Percentiles rank a stretch among this genome's conserved stretches.
phyloP scores from a whole-genome alignment of 2,113 vertebrate genomes.

The Echinops telfairi region DNA sequence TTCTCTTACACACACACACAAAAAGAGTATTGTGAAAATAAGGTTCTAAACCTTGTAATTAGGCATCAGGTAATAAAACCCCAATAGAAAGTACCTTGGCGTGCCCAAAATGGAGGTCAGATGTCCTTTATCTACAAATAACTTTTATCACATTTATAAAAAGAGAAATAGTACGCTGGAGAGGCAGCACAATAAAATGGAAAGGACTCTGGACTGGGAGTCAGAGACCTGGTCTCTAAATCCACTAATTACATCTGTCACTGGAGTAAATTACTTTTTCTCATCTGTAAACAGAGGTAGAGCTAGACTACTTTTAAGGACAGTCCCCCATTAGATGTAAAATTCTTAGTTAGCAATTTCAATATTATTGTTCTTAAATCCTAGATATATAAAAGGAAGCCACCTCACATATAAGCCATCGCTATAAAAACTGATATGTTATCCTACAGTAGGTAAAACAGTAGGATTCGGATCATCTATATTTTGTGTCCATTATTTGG shows the following conservation, averaged over 20 bases:
- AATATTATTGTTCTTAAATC: not conserved
- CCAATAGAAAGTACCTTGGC: constrained; percentile 76
- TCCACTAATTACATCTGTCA: not conserved
- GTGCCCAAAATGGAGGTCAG: constrained; percentile 63
- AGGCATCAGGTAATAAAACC: constrained; percentile 55
- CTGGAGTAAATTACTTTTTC: not conserved
- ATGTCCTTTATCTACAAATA: constrained; percentile 55
- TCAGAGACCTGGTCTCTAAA: constrained; percentile 3
- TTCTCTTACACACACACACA: too few relatives aligned
- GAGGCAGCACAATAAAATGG: constrained; percentile 14
- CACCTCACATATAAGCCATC: not conserved
- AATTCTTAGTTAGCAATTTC: not conserved
- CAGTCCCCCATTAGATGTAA: not conserved
- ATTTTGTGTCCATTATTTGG: not conserved
- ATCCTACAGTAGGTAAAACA: not conserved
- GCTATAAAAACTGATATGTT: not conserved
- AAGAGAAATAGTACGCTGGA: constrained; percentile 23
- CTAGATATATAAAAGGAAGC: not conserved
- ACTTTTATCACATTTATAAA: constrained; percentile 42
- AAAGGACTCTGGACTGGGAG: not conserved
- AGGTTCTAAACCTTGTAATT: constrained; percentile 55
- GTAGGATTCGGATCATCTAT: not conserved
- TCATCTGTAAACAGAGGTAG: constrained; percentile 67
- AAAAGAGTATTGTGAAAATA: constrained; percentile 52
- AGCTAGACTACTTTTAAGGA: not conserved